Conservation (phyloP, 2,113 vertebrate genomes). For the Willisornis vidua region DNA sequence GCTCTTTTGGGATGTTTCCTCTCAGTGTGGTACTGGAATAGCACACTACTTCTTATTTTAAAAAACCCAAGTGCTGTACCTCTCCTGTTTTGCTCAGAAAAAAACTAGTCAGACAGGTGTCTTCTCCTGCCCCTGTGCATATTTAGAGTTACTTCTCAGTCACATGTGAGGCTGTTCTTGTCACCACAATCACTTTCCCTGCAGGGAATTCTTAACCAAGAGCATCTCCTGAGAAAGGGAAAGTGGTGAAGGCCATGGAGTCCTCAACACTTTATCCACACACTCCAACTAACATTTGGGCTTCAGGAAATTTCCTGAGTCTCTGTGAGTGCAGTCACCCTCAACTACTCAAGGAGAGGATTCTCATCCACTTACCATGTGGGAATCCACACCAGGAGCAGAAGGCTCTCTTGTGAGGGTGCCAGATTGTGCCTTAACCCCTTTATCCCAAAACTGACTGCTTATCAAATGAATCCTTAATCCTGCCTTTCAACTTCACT, state of each 20-base stretch:
- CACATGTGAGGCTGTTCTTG: neutral
- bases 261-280: neutral
- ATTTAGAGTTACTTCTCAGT: neutral
- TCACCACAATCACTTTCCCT: neutral
- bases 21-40: neutral
- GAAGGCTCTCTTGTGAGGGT: neutral
- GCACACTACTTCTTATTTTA: neutral
- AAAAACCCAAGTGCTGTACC: neutral
- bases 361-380: neutral
- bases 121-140: neutral
- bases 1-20: neutral
- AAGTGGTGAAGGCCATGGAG: neutral
- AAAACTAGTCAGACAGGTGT: neutral
- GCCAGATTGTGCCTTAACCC: neutral
- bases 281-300: no score
- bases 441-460: neutral
- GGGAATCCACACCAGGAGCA: neutral
- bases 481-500: neutral
- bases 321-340: neutral
- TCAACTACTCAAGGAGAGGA: neutral
- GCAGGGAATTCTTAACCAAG: neutral
- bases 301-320: neutral
- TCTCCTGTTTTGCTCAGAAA: neutral
- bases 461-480: neutral
- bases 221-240: neutral